phyloP scores from a whole-genome alignment of 2,888 invertebrate genomes.

The Euphydryas editha region DNA sequence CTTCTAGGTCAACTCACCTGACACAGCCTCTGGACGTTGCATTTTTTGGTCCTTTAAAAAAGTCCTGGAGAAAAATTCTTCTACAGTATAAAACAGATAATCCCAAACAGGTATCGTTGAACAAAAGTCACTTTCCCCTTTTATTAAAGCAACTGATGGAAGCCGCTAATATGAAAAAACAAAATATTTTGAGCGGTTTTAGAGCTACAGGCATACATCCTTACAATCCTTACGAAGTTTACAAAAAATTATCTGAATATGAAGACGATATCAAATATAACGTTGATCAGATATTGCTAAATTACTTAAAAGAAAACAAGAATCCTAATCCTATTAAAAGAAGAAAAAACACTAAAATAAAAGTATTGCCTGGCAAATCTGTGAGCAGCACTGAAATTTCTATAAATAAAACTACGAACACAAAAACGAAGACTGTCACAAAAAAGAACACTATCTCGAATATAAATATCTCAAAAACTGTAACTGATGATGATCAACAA shows the following conservation, averaged over 20 bases:
- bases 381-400: too few species aligned
- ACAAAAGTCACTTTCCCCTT: slow-evolving; percentile 42
- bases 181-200: slow-evolving; percentile 39
- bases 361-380: too few species aligned
- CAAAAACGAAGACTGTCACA: too few species aligned
- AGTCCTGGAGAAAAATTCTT: slow-evolving; percentile 41
- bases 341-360: too few species aligned
- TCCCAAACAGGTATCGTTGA: slow-evolving; percentile 37
- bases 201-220: slow-evolving; percentile 36
- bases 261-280: background rate
- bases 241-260: slow-evolving; percentile 29
- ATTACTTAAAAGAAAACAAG: slow-evolving; percentile 1
- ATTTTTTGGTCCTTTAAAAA: slow-evolving; percentile 43
- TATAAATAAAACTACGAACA: too few species aligned
- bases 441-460: too few species aligned
- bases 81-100: slow-evolving; percentile 33
- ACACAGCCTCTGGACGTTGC: slow-evolving; percentile 41
- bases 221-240: slow-evolving; percentile 24
- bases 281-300: background rate
- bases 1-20: slow-evolving; percentile 42
- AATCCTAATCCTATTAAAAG: background rate
- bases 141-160: slow-evolving; percentile 30
- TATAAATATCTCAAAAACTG: too few species aligned
- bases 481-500: too few species aligned
- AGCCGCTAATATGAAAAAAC: slow-evolving; percentile 1